Conservation (phyloP, 2,888 invertebrate genomes). For the Sympetrum striolatum region DNA sequence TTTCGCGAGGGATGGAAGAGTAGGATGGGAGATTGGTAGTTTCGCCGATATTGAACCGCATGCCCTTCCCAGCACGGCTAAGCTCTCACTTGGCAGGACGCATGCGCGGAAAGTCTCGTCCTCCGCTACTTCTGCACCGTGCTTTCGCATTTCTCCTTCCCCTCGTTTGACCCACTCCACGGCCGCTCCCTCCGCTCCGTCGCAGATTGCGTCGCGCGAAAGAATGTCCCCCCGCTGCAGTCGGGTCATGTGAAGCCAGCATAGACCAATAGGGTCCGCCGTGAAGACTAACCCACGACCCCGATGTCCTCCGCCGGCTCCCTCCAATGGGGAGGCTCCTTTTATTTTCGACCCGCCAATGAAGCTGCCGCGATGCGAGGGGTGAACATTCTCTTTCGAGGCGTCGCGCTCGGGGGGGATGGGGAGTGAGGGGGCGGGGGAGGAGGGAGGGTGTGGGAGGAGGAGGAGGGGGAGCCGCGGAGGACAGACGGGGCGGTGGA, state of each 20-base stretch:
- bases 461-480: background rate
- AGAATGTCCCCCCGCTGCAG: slow-evolving; percentile 34
- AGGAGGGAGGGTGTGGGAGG: background rate
- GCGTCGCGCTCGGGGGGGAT: slow-evolving; percentile 21
- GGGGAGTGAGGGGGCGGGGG: background rate
- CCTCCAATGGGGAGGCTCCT: background rate
- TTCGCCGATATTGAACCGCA: slow-evolving; percentile 37
- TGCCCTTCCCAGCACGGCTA: background rate
- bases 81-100: slow-evolving; percentile 6
- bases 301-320: slow-evolving; percentile 28
- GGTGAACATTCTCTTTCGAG: slow-evolving; percentile 38
- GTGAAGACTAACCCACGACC: slow-evolving; percentile 34
- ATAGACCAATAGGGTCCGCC: background rate
- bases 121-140: slow-evolving; percentile 31
- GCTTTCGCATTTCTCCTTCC: background rate
- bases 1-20: background rate
- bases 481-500: background rate
- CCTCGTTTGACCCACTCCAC: background rate
- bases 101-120: slow-evolving; percentile 5
- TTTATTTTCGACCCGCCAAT: slow-evolving; percentile 5
- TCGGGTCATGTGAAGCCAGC: slow-evolving; percentile 32
- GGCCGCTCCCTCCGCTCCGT: background rate
- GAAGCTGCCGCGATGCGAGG: background rate
- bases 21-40: background rate
- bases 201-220: slow-evolving; percentile 42